These are phyloP conservation scores for Chondrilla cf. caribensis DNA, from an alignment of 37 sponge, comb jelly and placozoan genomes.

Conservation along the genomic window DNA sequence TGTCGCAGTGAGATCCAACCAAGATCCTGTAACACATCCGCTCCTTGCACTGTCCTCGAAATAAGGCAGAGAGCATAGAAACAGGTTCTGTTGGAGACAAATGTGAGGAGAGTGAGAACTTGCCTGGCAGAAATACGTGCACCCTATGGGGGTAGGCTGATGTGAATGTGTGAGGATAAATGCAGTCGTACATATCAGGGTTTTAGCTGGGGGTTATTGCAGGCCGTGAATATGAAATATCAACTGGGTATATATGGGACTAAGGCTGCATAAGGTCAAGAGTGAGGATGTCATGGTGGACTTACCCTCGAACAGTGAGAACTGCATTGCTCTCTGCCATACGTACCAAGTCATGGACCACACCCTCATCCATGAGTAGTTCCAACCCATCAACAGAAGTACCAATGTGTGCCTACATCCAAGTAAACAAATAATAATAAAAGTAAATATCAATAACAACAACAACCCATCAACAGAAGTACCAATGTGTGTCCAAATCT, in stretches of 20 bases:
- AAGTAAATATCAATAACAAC: too few species aligned
- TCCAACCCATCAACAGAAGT: constrained; percentile 57
- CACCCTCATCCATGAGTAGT: constrained; percentile 42
- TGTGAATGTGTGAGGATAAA: too few species aligned
- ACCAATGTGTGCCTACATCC: constrained; percentile 72
- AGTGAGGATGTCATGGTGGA: background rate
- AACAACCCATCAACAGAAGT: too few species aligned
- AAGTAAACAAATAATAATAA: background rate
- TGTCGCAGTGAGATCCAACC: constrained; percentile 78
- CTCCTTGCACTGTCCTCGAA: constrained; percentile 59
- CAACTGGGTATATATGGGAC: too few species aligned
- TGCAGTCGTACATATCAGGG: too few species aligned
- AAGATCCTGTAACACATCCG: constrained; percentile 38
- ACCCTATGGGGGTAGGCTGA: too few species aligned
- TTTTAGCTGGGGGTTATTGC: too few species aligned
- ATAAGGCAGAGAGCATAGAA: constrained; percentile 85
- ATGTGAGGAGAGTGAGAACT: too few species aligned
- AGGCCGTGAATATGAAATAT: too few species aligned
- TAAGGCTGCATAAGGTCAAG: background rate
- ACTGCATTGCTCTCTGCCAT: constrained; percentile 60
- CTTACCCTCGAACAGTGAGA: constrained; percentile 73
- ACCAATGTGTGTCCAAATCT: too few species aligned
- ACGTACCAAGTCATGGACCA: constrained; percentile 38
- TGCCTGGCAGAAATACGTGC: too few species aligned
- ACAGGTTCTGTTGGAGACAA: constrained; percentile 53